Conservation (phyloP, 1,140 invertebrate species). For the Gyrodactylus salaris region DNA sequence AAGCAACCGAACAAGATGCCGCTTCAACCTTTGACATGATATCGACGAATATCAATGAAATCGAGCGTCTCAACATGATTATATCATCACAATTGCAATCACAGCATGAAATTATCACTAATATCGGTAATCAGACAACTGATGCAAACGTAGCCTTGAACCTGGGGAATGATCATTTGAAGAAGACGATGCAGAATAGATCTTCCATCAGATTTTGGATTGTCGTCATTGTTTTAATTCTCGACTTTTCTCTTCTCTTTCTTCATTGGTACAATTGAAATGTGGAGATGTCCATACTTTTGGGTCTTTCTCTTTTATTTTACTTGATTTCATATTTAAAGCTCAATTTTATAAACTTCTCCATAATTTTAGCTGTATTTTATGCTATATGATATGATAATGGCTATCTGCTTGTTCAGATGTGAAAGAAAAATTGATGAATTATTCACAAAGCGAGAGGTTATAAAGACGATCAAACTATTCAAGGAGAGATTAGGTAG, state of each 20-base stretch:
- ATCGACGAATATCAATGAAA: background rate
- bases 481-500: no score
- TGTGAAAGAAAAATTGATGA: no score
- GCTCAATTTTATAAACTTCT: no score
- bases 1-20: background rate
- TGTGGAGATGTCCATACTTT: no score
- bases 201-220: background rate
- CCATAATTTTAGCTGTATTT: no score
- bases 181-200: background rate
- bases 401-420: no score
- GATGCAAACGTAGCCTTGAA: background rate
- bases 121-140: background rate
- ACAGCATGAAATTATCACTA: background rate
- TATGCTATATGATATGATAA: no score
- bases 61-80: background rate
- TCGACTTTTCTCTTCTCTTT: background rate
- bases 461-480: no score
- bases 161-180: background rate
- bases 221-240: background rate
- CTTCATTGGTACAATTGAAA: background rate
- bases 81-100: background rate
- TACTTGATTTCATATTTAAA: no score
- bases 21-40: background rate
- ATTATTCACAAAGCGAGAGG: no score
- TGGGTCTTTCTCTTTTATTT: no score